A percentile compares a stretch with the other conserved stretches of the same genome.
Conservation (phyloP, 2,888 invertebrate genomes). For the Timema podura region DNA sequence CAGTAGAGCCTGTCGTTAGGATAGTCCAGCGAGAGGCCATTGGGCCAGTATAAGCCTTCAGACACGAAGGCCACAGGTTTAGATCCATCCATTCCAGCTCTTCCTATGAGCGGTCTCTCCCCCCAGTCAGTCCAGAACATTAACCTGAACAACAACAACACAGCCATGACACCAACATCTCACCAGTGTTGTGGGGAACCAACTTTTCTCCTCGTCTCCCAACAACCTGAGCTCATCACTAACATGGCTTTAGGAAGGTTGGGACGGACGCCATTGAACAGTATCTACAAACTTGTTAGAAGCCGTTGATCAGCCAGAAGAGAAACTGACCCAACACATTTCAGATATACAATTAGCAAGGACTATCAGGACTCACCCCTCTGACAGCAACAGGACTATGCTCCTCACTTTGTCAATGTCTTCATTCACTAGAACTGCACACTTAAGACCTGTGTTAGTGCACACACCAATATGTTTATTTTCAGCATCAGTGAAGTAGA, state of each 20-base stretch:
- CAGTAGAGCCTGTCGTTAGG: constrained; percentile 78
- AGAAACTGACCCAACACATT: not conserved
- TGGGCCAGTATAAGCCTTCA: constrained; percentile 69
- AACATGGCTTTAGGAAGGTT: too few relatives aligned
- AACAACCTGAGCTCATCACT: too few relatives aligned
- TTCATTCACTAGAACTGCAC: constrained; percentile 59
- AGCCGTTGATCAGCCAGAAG: too few relatives aligned
- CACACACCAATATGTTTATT: constrained; percentile 72
- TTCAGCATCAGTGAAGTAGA: constrained; percentile 76
- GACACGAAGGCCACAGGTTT: constrained; percentile 57
- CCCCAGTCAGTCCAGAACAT: constrained; percentile 96
- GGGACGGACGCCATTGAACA: too few relatives aligned
- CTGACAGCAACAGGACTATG: constrained; percentile 62
- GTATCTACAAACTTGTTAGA: too few relatives aligned
- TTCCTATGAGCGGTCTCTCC: constrained; percentile 64
- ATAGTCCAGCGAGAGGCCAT: constrained; percentile 79
- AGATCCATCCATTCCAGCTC: constrained; percentile 82
- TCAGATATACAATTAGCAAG: not conserved
- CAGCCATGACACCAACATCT: too few relatives aligned
- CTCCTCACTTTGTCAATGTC: constrained; percentile 63
- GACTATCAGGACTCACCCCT: constrained; percentile 52
- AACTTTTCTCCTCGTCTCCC: too few relatives aligned
- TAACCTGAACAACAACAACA: constrained; percentile 47
- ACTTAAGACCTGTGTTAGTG: constrained; percentile 59
- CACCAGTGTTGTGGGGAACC: too few relatives aligned